phyloP scores from a whole-genome alignment of 2,797 vertebrate genomes.

The Halcyon smyrnensis region DNA sequence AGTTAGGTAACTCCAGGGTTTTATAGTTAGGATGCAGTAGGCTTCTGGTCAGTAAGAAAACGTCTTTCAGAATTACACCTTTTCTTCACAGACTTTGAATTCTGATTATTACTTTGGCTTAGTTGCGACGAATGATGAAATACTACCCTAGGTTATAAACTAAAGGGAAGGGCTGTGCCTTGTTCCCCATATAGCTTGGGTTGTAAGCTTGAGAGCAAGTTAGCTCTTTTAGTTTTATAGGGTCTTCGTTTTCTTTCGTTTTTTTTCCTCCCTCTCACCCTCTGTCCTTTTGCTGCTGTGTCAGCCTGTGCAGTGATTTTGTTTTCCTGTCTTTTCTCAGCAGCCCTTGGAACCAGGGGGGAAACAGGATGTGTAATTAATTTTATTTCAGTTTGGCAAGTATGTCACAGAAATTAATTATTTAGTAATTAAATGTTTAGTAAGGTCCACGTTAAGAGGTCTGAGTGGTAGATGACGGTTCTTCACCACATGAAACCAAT shows the following conservation, averaged over 20 bases:
- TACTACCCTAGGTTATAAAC: not conserved
- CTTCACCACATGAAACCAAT: not conserved
- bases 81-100: not conserved
- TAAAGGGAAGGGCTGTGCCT: not conserved
- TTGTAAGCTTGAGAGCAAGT: not conserved
- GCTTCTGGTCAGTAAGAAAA: not conserved
- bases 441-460: not conserved
- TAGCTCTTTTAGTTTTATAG: not conserved
- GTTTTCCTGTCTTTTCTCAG: not conserved
- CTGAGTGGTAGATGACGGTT: not conserved
- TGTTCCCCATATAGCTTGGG: not conserved
- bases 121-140: not conserved
- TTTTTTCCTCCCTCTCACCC: not conserved
- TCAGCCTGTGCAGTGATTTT: not conserved
- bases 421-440: not conserved
- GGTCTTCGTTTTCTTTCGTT: not conserved
- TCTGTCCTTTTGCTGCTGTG: rapidly evolving
- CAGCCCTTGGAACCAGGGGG: not conserved
- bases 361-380: not conserved
- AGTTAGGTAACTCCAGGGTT: not conserved
- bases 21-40: not conserved
- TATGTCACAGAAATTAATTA: not conserved
- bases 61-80: not conserved
- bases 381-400: not conserved
- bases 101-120: not conserved